Evolutionary conservation across 1,140 invertebrate species (phyloP), one percentile per base, ranked within the genome.

Genomic region (Frieseomelitta varia): DNA sequence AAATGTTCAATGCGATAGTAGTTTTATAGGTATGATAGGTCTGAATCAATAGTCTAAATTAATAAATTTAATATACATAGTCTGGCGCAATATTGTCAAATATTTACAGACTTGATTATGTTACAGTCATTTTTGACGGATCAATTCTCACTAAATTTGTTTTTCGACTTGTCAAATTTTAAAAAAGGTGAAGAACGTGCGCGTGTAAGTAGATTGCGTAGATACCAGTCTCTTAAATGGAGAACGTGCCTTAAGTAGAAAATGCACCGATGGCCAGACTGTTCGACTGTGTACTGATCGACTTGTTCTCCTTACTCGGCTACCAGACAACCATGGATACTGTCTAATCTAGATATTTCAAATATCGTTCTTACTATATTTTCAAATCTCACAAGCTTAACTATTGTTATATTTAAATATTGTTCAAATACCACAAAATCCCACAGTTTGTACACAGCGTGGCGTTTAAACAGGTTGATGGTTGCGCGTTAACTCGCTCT

Each of bases 401-500:
- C 21, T 12, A 12, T 61, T 21, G 21, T 10, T 30, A 3, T 4
- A 39, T 39, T 39, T 39, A 47, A 65, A 67, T 24, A 55, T 73
- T 68, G 39, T 68, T 47, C 21, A 51, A 27, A 12, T 71, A 69
- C 68, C 69, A 77, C 56, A 51, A 56, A n/a, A 58, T 78, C 61
- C 69, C 14, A 73, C 10, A 24, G 8, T 19, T 14, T 61, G 30
- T 14, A 67, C 14, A 17, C 47, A 27, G 17, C 47, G 55, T 34
- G 63, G 30, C 51, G n/a, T 39, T n/a, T 65, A 53, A 78, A 61
- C 63, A 27, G 63, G 30, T 39, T 34, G 79, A 30, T 58, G 56
- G 51, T 81, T 81, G 78, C 65, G 74, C 81, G 69, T 88, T 74
- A 87, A 76, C 75, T 67, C 72, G 34, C 67, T 74, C 82, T 88